Conservation (phyloP, 2,113 vertebrate genomes). For the Cyanistes caeruleus region DNA sequence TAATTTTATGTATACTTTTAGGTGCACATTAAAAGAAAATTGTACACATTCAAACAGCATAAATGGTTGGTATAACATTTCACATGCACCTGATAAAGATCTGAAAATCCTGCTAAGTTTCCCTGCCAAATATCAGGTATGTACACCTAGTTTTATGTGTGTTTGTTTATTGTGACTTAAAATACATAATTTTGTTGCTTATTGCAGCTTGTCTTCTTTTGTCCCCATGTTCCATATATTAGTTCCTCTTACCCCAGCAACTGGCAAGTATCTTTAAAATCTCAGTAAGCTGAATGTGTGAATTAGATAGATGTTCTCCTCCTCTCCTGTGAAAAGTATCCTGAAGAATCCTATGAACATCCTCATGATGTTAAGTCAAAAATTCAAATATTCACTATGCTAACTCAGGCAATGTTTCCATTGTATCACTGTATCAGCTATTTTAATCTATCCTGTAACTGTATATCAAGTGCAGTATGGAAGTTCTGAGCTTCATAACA, state of each 20-base stretch:
- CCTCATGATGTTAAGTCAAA: background rate
- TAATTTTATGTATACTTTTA: constrained; percentile 67
- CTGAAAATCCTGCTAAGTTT: constrained; percentile 50
- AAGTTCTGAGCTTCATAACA: constrained; percentile 9
- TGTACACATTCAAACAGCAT: constrained; percentile 41
- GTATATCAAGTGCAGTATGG: background rate
- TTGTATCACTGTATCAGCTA: background rate
- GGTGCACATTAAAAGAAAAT: constrained; percentile 71
- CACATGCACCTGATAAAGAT: constrained; percentile 55
- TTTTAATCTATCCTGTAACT: background rate
- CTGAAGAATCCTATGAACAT: background rate
- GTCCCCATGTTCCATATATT: background rate
- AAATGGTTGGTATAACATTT: constrained; percentile 60
- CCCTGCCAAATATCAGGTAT: constrained; percentile 55
- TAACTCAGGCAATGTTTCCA: background rate
- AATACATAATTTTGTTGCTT: background rate
- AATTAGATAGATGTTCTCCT: background rate
- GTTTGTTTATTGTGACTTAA: constrained; percentile 19
- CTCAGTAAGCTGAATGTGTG: background rate
- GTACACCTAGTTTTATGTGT: background rate
- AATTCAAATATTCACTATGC: background rate
- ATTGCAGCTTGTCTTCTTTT: background rate
- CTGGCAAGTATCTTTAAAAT: background rate
- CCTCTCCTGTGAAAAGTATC: background rate
- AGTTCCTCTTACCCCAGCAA: background rate